A percentile compares a stretch with the other conserved stretches of the same genome.
These are phyloP conservation scores for Platycercus adscitus DNA, from an alignment of 2,113 vertebrate species.

Conservation along the genomic window DNA sequence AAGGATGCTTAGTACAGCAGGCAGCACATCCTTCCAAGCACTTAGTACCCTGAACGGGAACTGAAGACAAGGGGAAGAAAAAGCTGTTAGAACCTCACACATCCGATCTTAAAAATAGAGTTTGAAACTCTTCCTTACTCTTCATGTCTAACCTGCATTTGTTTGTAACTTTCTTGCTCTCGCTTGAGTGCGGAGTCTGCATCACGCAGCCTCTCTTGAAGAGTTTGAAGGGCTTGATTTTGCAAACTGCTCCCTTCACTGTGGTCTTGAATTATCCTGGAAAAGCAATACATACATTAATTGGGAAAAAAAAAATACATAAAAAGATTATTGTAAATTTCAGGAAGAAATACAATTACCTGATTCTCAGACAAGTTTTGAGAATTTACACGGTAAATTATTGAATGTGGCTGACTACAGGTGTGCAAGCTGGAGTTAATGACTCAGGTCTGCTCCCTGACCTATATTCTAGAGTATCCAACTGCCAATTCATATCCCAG, in stretches of 20 bases:
- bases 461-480: background rate
- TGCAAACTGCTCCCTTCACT: conserved; percentile 91
- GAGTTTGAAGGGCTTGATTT: conserved; percentile 88
- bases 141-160: conserved; percentile 88
- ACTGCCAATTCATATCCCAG: background rate
- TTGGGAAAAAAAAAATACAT: background rate
- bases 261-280: conserved; percentile 91
- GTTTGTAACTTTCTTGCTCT: conserved; percentile 90
- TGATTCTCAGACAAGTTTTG: background rate
- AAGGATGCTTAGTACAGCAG: background rate
- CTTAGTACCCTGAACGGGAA: background rate
- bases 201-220: conserved; percentile 90
- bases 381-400: background rate
- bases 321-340: background rate
- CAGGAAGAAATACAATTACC: background rate
- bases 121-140: background rate
- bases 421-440: background rate
- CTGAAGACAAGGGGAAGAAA: background rate
- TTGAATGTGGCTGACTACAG: background rate
- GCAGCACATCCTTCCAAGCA: background rate
- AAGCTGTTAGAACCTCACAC: background rate
- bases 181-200: conserved; percentile 82
- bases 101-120: background rate
- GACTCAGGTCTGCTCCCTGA: background rate
- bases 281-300: background rate